Evolutionary conservation across 1,140 invertebrate genomes (phyloP).

Genomic region (Macrobrachium nipponense): DNA sequence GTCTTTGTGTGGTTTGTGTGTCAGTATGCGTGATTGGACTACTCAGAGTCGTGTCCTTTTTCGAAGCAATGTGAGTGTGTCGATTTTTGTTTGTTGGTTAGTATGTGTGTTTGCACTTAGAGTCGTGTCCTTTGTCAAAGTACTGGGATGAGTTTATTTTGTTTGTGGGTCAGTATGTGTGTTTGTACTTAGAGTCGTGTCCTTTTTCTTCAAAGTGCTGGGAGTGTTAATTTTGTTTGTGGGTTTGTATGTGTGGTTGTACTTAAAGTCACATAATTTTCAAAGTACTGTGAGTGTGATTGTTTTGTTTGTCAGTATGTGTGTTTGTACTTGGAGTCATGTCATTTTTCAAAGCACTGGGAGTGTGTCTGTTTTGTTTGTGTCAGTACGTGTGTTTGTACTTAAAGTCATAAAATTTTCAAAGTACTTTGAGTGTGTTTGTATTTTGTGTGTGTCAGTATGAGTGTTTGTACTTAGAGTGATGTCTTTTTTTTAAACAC

Average conservation of each 20-base stretch:
- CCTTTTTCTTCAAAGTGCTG: not conserved
- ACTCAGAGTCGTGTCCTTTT: not conserved
- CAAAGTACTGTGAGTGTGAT: no score
- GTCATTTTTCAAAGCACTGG: no score
- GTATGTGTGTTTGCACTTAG: conserved; percentile 4
- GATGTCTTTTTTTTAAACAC: no score
- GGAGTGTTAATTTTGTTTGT: not conserved
- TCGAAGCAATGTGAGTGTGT: not conserved
- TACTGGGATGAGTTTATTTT: conserved; percentile 1
- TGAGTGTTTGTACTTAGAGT: no score
- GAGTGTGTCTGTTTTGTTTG: not conserved
- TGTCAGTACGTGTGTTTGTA: not conserved
- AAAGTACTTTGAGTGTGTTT: no score
- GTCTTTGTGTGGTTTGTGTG: conserved; percentile 2
- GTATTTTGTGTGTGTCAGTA: no score
- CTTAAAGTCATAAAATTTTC: no score
- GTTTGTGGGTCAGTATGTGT: conserved; percentile 13
- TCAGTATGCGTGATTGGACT: not conserved
- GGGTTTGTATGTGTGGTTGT: conserved; percentile 10
- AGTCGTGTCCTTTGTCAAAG: not conserved
- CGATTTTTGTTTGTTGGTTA: no score
- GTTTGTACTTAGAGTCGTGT: not conserved
- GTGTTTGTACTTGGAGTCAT: not conserved
- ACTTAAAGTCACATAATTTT: no score
- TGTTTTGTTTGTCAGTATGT: conserved; percentile 2